A percentile compares a stretch with the other conserved stretches of the same genome.
Conservation (phyloP, 2,113 vertebrate species). For the Delphinapterus leucas region DNA sequence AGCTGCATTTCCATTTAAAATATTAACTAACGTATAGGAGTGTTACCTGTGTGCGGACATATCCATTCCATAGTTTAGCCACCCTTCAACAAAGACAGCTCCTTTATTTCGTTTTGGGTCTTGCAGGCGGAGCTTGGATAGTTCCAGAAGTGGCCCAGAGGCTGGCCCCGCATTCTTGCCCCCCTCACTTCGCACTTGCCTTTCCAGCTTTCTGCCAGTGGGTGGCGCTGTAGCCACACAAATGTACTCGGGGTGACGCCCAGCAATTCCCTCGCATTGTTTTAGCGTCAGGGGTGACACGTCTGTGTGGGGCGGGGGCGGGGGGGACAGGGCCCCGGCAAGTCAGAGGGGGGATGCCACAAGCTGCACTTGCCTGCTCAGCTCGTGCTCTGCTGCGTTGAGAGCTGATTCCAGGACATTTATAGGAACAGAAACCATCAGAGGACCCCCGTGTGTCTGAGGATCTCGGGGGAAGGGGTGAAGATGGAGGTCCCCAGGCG, state of each 20-base stretch:
- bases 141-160: background rate
- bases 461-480: background rate
- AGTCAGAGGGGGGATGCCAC: background rate
- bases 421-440: background rate
- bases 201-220: constrained; percentile 29
- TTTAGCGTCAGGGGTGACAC: background rate
- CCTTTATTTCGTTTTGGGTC: no score
- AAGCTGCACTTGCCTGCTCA: background rate
- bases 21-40: accelerated
- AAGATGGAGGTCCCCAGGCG: background rate
- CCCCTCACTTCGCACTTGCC: background rate
- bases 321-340: accelerated
- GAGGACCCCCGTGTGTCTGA: background rate
- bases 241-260: accelerated
- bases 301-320: accelerated
- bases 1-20: background rate
- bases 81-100: background rate
- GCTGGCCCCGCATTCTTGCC: accelerated
- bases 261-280: accelerated
- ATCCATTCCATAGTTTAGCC: accelerated
- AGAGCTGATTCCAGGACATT: background rate
- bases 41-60: no score
- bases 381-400: background rate
- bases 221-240: constrained; percentile 27
- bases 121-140: background rate